Conservation (phyloP, 2,797 vertebrate genomes). For the Mus caroli region DNA sequence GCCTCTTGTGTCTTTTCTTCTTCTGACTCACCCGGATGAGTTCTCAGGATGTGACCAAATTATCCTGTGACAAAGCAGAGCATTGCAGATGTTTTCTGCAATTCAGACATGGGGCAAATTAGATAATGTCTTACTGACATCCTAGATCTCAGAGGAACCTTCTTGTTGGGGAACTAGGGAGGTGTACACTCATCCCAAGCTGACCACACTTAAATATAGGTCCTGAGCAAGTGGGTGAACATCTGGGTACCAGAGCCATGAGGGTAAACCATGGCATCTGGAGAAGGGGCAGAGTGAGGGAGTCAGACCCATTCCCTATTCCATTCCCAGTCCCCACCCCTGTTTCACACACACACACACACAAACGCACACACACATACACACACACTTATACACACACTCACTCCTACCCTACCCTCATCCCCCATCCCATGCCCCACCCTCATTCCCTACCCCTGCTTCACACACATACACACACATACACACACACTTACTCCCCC, state of each 20-base stretch:
- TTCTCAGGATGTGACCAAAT: slow-evolving; percentile 66
- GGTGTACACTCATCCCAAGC: slow-evolving; percentile 6
- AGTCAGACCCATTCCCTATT: not conserved
- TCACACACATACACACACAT: too few relatives aligned
- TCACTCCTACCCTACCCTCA: too few relatives aligned
- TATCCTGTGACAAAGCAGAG: slow-evolving; percentile 63
- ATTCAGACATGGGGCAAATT: slow-evolving; percentile 44
- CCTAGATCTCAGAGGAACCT: slow-evolving; percentile 37
- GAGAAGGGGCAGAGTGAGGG: not conserved
- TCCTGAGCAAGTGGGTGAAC: not conserved
- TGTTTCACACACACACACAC: not conserved
- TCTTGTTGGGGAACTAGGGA: slow-evolving; percentile 19
- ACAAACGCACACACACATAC: too few relatives aligned
- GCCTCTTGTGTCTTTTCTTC: slow-evolving; percentile 30
- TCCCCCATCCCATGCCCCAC: too few relatives aligned
- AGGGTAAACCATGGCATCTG: not conserved
- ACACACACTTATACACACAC: too few relatives aligned
- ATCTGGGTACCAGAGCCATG: not conserved
- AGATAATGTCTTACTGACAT: slow-evolving; percentile 64
- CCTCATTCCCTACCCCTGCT: too few relatives aligned
- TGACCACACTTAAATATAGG: slow-evolving; percentile 65
- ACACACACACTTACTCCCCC: too few relatives aligned
- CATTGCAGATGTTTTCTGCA: slow-evolving; percentile 55
- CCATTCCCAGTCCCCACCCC: not conserved
- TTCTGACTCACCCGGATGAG: slow-evolving; percentile 57